A percentile compares a stretch with the other conserved stretches of the same genome.
These are phyloP conservation scores for Eudyptes chrysolophus DNA, from an alignment of 2,113 vertebrate genomes.

Conservation along the genomic window DNA sequence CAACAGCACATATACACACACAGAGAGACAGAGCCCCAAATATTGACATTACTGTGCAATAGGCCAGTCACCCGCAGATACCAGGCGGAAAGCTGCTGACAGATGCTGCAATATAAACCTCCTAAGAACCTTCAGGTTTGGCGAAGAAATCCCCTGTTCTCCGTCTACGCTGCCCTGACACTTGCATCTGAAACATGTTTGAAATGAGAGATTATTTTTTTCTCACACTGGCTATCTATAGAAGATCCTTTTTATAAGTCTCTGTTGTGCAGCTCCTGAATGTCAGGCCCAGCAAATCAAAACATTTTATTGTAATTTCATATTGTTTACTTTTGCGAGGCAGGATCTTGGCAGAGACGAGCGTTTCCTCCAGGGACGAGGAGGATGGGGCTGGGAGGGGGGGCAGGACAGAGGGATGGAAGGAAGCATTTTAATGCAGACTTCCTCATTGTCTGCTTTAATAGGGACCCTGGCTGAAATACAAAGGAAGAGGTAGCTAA, in stretches of 20 bases:
- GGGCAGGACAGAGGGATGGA: not conserved
- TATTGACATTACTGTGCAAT: conserved; percentile 25
- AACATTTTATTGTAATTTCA: conserved; percentile 65
- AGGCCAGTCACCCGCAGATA: not conserved
- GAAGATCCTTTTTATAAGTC: conserved; percentile 21
- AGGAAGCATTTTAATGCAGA: conserved; percentile 43
- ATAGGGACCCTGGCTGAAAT: conserved; percentile 1
- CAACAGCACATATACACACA: not conserved
- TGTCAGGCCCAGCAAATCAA: conserved; percentile 48
- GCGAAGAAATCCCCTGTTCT: not conserved
- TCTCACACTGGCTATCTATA: conserved; percentile 24
- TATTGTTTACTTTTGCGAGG: conserved; percentile 57
- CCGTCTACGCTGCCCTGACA: not conserved
- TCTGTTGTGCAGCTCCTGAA: conserved; percentile 20
- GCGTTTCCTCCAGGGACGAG: conserved; percentile 51
- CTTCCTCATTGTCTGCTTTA: conserved; percentile 37
- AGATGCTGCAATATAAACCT: conserved; percentile 34
- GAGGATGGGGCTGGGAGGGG: not conserved
- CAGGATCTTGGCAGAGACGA: conserved; percentile 55
- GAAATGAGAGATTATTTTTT: not conserved
- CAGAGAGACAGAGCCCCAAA: conserved; percentile 4
- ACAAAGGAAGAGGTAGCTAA: conserved; percentile 7
- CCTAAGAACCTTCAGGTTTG: not conserved
- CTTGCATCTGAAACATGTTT: not conserved
- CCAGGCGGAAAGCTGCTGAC: conserved; percentile 46